These are phyloP conservation scores for Xylota sylvarum DNA, from an alignment of 2,888 invertebrate genomes.

Conservation along the genomic window DNA sequence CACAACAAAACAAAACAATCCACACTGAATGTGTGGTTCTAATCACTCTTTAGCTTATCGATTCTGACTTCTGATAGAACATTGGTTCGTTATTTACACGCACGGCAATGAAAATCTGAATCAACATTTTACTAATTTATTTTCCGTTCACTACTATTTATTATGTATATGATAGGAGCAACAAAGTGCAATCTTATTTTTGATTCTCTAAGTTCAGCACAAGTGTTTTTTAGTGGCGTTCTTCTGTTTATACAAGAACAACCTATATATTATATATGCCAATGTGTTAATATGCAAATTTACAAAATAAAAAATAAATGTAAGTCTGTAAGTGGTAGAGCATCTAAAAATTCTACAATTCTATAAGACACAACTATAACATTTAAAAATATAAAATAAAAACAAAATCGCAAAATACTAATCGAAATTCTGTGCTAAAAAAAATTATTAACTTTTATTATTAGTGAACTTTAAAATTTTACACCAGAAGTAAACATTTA, in stretches of 20 bases:
- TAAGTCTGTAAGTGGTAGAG: conserved; percentile 62
- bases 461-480: conserved; percentile 72
- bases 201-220: conserved; percentile 43
- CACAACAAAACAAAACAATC: conserved; percentile 57
- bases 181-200: conserved; percentile 64
- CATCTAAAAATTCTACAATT: conserved; percentile 28
- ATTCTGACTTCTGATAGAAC: conserved; percentile 38
- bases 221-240: conserved; percentile 37
- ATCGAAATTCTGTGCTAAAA: conserved; percentile 75
- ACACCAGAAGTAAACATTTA: conserved; percentile 70
- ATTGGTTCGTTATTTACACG: conserved; percentile 38
- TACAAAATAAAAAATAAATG: conserved; percentile 44
- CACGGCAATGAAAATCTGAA: conserved; percentile 41
- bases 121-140: conserved; percentile 31
- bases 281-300: conserved; percentile 66
- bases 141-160: conserved; percentile 32
- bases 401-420: conserved; percentile 25
- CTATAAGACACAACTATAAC: conserved; percentile 43
- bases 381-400: conserved; percentile 41
- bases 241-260: conserved; percentile 41
- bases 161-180: conserved; percentile 31
- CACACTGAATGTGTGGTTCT: conserved; percentile 59
- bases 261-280: conserved; percentile 57
- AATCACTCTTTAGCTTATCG: conserved; percentile 42
- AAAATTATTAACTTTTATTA: conserved; percentile 70